These are phyloP conservation scores for Holcopasites calliopsidis DNA, from an alignment of 1,140 invertebrate genomes.

Conservation along the genomic window DNA sequence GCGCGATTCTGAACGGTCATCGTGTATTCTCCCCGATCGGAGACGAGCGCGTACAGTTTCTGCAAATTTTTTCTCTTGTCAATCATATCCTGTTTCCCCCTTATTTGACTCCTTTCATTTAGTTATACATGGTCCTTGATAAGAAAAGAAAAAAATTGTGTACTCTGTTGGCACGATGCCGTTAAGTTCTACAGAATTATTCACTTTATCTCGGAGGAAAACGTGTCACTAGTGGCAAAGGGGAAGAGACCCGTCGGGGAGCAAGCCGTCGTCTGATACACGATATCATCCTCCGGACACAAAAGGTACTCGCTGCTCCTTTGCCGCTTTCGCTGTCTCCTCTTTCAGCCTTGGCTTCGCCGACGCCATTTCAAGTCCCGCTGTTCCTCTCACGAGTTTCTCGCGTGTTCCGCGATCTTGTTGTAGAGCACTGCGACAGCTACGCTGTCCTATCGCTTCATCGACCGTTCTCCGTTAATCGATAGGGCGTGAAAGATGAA, in stretches of 20 bases:
- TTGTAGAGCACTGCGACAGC: neutral
- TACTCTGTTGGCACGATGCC: neutral
- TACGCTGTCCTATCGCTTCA: too few species aligned
- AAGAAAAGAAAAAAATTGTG: neutral
- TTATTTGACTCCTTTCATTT: neutral
- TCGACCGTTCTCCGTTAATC: too few species aligned
- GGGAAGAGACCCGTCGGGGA: neutral
- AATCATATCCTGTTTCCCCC: neutral
- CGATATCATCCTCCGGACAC: slow-evolving; percentile 26
- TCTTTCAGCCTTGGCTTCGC: neutral
- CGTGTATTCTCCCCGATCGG: neutral
- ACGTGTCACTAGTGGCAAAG: slow-evolving; percentile 9
- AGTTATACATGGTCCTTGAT: too few species aligned
- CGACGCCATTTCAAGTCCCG: neutral
- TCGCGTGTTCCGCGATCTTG: neutral
- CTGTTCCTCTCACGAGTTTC: neutral
- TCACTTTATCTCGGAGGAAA: slow-evolving; percentile 5
- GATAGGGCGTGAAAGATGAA: too few species aligned
- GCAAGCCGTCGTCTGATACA: slow-evolving; percentile 26
- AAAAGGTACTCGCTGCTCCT: slow-evolving; percentile 1
- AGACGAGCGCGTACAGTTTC: neutral
- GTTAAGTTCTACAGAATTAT: slow-evolving; percentile 9
- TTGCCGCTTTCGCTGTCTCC: neutral
- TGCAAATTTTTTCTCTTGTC: neutral
- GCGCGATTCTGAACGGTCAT: neutral